These are phyloP conservation scores for Caradrina kadenii DNA, from an alignment of 2,888 invertebrate species.

Conservation along the genomic window DNA sequence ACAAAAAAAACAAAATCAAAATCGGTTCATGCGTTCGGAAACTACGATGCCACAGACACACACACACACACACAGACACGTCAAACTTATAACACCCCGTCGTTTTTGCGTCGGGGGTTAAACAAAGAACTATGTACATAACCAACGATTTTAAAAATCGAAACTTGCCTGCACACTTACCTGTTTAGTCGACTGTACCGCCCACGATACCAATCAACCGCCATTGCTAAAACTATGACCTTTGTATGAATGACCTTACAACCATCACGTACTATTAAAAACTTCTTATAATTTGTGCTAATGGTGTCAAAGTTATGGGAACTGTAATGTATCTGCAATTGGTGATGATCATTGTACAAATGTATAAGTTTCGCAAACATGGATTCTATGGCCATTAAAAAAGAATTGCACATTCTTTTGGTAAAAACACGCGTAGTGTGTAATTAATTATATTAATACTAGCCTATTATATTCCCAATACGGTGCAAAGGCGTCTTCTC, in stretches of 20 bases:
- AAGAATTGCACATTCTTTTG: background rate
- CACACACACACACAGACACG: too few relatives aligned
- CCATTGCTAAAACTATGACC: conserved; percentile 44
- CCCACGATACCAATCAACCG: conserved; percentile 13
- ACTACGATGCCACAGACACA: too few relatives aligned
- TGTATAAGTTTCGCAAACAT: conserved; percentile 22
- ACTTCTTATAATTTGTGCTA: conserved; percentile 32
- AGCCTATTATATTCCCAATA: too few relatives aligned
- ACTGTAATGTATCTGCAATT: conserved; percentile 20
- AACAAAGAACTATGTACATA: too few relatives aligned
- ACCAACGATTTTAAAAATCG: too few relatives aligned
- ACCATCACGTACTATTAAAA: conserved; percentile 38
- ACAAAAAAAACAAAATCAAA: too few relatives aligned
- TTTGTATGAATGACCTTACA: conserved; percentile 31
- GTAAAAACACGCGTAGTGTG: conserved; percentile 2
- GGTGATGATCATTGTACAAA: conserved; percentile 27
- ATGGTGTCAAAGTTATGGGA: conserved; percentile 53
- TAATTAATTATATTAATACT: background rate
- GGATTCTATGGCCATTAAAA: conserved; percentile 8
- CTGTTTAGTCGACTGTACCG: conserved; percentile 6
- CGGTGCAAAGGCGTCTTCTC: too few relatives aligned
- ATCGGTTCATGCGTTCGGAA: too few relatives aligned
- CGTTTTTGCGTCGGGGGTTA: too few relatives aligned
- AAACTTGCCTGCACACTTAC: background rate
- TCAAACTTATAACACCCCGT: too few relatives aligned